These are phyloP conservation scores for Carterocephalus palaemon DNA, from an alignment of 2,888 invertebrate genomes.

Conservation along the genomic window DNA sequence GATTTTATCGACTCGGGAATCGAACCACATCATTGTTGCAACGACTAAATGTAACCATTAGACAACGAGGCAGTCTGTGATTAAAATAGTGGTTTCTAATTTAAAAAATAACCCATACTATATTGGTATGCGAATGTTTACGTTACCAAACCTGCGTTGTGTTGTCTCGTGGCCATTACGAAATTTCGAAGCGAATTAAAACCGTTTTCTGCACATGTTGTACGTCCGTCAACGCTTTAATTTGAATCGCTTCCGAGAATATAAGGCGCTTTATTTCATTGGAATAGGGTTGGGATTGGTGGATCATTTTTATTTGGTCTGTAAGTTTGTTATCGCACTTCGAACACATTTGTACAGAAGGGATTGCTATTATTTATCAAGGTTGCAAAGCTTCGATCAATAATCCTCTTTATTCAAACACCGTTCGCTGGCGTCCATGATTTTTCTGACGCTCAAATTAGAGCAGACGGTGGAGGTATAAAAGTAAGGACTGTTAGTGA, in stretches of 20 bases:
- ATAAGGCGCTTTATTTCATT: neutral
- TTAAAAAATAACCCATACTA: conserved; percentile 1
- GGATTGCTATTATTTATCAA: no score
- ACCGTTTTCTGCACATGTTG: conserved; percentile 12
- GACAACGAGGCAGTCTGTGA: neutral
- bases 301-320: neutral
- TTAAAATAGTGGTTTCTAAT: conserved; percentile 5
- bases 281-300: conserved; percentile 1
- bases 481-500: no score
- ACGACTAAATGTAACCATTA: no score
- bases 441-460: no score
- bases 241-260: conserved; percentile 2
- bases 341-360: no score
- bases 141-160: conserved; percentile 5
- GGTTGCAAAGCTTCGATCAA: conserved; percentile 6
- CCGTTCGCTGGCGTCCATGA: no score
- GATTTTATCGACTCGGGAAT: no score
- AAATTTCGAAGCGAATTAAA: conserved; percentile 16
- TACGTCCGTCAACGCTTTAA: conserved; percentile 9
- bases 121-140: conserved; percentile 13
- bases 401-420: no score
- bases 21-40: no score
- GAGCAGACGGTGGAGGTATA: no score
- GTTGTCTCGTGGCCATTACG: conserved; percentile 12
- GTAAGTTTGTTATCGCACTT: conserved; percentile 9